Percentiles rank a stretch among this genome's conserved stretches.
phyloP scores from a whole-genome alignment of 2,888 invertebrate genomes.

The Drosophila diplacantha region DNA sequence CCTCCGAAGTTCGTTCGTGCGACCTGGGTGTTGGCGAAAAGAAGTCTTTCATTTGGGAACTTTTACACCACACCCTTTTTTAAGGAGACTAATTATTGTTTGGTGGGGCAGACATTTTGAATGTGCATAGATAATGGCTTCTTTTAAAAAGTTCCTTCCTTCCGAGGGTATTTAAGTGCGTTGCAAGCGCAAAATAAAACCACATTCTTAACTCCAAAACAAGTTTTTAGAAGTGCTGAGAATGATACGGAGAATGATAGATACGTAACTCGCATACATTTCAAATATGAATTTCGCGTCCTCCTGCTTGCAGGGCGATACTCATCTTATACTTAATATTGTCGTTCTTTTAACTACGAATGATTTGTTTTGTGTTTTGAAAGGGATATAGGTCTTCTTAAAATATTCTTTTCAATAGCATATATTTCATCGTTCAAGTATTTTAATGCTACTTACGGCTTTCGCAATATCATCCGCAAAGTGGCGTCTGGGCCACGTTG shows the following conservation, averaged over 20 bases:
- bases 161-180: not conserved
- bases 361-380: too few species aligned
- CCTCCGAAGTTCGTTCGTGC: conserved; percentile 86
- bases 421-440: too few species aligned
- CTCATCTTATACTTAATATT: not conserved
- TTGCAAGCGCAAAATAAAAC: not conserved
- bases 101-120: not conserved
- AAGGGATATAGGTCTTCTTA: too few species aligned
- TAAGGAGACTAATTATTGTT: not conserved
- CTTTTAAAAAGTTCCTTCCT: not conserved
- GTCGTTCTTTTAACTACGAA: not conserved
- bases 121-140: not conserved
- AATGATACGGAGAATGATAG: too few species aligned
- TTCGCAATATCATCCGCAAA: conserved; percentile 87
- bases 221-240: not conserved
- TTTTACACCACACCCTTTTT: not conserved
- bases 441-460: conserved; percentile 89
- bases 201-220: not conserved
- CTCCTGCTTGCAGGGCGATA: too few species aligned
- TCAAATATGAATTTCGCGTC: too few species aligned
- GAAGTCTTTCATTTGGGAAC: not conserved
- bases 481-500: conserved; percentile 88
- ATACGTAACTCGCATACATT: too few species aligned
- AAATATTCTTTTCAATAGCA: too few species aligned
- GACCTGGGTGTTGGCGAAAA: conserved; percentile 79